Evolutionary conservation across 2,113 vertebrate species (phyloP).

Genomic region (Anhinga rufa): DNA sequence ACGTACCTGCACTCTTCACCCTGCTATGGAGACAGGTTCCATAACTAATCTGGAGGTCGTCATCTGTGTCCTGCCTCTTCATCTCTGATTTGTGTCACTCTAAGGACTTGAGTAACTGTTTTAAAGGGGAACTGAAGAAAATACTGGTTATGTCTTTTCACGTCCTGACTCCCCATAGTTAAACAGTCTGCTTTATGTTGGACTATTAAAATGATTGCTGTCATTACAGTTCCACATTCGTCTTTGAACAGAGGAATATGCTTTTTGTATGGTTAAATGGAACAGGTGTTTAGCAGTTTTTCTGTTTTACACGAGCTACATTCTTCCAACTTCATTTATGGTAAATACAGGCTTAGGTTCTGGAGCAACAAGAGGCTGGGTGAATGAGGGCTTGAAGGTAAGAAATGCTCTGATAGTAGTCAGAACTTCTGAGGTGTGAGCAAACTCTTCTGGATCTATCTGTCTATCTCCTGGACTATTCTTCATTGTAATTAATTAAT

Average conservation of each 20-base stretch:
- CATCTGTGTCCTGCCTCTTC: neutral
- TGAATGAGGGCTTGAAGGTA: neutral
- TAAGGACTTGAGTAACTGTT: neutral
- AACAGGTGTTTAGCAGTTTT: neutral
- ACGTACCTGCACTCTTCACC: neutral
- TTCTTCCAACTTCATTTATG: neutral
- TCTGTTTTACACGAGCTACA: neutral
- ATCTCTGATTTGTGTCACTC: neutral
- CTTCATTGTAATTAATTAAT: neutral
- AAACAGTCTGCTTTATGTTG: neutral
- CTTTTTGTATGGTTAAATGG: neutral
- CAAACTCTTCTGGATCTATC: neutral
- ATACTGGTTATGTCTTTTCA: neutral
- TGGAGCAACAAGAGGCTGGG: neutral
- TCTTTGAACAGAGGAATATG: neutral
- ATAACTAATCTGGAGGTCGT: neutral
- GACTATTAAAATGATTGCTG: neutral
- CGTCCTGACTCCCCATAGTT: neutral
- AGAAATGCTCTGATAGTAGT: neutral
- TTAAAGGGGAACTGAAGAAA: neutral
- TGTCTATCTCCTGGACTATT: neutral
- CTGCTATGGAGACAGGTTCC: neutral
- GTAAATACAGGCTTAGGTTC: neutral
- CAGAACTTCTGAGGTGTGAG: neutral
- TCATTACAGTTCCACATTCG: neutral